These are phyloP conservation scores for Hirtodrosophila confusa DNA, from an alignment of 2,888 invertebrate species.

Conservation along the genomic window DNA sequence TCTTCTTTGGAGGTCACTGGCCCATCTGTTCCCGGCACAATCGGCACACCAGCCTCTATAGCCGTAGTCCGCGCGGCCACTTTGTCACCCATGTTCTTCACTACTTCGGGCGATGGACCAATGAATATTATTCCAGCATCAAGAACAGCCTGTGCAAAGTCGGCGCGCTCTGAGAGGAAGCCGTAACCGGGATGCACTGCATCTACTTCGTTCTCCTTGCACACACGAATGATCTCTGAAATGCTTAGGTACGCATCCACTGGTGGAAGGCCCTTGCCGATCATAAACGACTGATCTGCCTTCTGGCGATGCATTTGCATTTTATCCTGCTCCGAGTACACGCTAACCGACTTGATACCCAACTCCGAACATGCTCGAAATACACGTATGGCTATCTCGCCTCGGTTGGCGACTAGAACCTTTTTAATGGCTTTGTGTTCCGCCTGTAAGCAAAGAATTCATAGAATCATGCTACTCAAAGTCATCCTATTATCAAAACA, in stretches of 20 bases:
- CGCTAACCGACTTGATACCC: conserved; percentile 97
- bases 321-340: conserved; percentile 98
- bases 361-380: conserved; percentile 98
- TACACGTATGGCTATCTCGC: conserved; percentile 97
- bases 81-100: conserved; percentile 99
- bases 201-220: conserved; percentile 96
- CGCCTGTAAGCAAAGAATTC: too few species aligned
- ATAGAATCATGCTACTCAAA: too few species aligned
- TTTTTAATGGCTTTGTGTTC: conserved; percentile 88
- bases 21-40: conserved; percentile 97
- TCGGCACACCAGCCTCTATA: conserved; percentile 94
- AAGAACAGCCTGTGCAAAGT: conserved; percentile 96
- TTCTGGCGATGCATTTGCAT: conserved; percentile 98
- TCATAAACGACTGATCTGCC: conserved; percentile 97
- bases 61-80: conserved; percentile 98
- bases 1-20: conserved; percentile 94
- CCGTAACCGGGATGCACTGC: conserved; percentile 84
- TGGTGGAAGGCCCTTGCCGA: conserved; percentile 96
- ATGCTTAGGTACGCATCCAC: conserved; percentile 98
- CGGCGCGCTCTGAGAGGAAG: conserved; percentile 86
- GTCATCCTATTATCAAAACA: too few species aligned
- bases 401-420: conserved; percentile 97
- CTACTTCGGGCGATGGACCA: conserved; percentile 96
- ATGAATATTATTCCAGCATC: conserved; percentile 97
- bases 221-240: conserved; percentile 96